Conservation (phyloP, 1,140 invertebrate species). For the Bombus terrestris region DNA sequence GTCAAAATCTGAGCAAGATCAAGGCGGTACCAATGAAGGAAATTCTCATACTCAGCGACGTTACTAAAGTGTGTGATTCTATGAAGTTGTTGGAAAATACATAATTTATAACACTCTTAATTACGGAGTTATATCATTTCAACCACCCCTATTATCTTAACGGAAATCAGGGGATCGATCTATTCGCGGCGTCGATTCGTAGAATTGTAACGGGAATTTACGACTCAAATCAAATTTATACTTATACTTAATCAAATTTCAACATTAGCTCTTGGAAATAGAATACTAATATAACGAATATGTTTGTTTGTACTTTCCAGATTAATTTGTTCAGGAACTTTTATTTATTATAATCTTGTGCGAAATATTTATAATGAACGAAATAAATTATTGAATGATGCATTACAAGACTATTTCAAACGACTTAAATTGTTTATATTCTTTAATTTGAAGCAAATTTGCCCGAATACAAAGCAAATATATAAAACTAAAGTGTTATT, state of each 20-base stretch:
- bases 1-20: too few relatives aligned
- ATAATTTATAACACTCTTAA: too few relatives aligned
- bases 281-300: not conserved
- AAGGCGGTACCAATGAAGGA: too few relatives aligned
- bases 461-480: not conserved
- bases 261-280: not conserved
- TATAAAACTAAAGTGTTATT: not conserved
- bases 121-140: too few relatives aligned
- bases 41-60: too few relatives aligned
- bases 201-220: too few relatives aligned
- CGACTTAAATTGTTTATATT: not conserved
- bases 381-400: not conserved
- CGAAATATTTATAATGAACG: not conserved
- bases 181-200: too few relatives aligned
- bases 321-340: slow-evolving; percentile 22
- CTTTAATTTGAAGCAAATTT: not conserved
- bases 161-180: too few relatives aligned
- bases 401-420: not conserved
- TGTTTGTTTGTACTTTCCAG: not conserved
- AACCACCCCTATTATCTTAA: too few relatives aligned
- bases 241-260: not conserved
- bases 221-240: too few relatives aligned
- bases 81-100: too few relatives aligned
- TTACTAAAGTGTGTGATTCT: too few relatives aligned
- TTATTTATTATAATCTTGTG: not conserved